Evolutionary conservation across 2,797 vertebrate species (phyloP), one percentile per base, ranked within the genome.

Genomic region (Melanogrammus aeglefinus): DNA sequence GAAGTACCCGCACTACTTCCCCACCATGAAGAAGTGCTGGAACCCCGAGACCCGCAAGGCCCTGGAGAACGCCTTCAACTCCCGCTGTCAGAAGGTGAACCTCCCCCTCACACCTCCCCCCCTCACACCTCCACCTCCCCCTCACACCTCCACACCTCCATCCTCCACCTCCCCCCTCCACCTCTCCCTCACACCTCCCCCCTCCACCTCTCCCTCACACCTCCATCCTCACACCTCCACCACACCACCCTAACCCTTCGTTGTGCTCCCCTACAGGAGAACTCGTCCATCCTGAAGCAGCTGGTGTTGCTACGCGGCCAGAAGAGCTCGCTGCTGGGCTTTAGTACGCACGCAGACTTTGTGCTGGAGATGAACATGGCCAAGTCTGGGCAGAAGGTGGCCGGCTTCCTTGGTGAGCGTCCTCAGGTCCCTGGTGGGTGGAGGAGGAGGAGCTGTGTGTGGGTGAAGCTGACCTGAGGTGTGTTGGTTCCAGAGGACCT

Each of bases 361-460:
- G 93, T 98, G 78, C 93, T 99, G 88, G 98, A 99, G 93, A 98
- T 99, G 97, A 99, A 98, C 94, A 99, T 99, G 98, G 96, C 97
- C 74, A 97, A 97, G 72, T 93, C 92, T 74, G 95, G 95, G 72
- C 88, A 89, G 85, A 94, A 92, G 0, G 98, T 99, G 87, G 92
- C 95, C 10, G 6, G 78, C 0, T 99, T 99, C 90, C 93, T 99
- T 70, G 97, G 98, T 99, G 93, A 6, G 63, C 38, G 63, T 69
- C 57, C n/a, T 10, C 12, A 47, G 44, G 44, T 47, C 44, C 12
- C 44, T 33, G 31, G 31, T 33, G 31, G 44, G 16, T 2, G 16
- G 3, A 44, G 12, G 41, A 44, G 57, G 1, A 72, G 31, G 4
- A 72, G 29, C 4, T 13, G 3, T 14, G 27, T 72, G 70, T 72